Evolutionary conservation across 23 tunicate species (phyloP).

Genomic region (Halocynthia roretzi): DNA sequence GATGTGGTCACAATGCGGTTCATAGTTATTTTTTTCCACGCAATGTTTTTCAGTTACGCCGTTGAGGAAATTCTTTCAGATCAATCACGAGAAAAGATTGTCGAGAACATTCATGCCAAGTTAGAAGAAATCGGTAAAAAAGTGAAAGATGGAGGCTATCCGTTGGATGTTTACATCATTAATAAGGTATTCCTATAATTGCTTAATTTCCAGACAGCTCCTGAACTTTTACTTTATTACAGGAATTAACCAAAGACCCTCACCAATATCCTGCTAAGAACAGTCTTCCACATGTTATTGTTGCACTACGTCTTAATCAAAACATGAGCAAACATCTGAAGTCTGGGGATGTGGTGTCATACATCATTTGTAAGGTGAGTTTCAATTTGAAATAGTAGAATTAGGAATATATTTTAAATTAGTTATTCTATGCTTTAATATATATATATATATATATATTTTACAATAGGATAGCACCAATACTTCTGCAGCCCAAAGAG

Average conservation of each 20-base stretch:
- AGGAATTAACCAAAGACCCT: slow-evolving; percentile 90
- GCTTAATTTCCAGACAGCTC: not conserved
- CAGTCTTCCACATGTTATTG: slow-evolving; percentile 81
- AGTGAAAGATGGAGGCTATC: slow-evolving; percentile 34
- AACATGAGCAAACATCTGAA: slow-evolving; percentile 52
- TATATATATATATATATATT: not conserved
- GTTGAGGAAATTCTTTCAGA: slow-evolving; percentile 81
- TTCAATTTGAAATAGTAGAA: not conserved
- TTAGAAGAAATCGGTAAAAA: slow-evolving; percentile 60
- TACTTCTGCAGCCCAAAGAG: slow-evolving; percentile 78
- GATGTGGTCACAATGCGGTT: too few species aligned
- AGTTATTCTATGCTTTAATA: too few species aligned
- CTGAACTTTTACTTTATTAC: not conserved
- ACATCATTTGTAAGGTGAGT: slow-evolving; percentile 71
- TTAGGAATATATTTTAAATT: not conserved
- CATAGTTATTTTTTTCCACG: not conserved
- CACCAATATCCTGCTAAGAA: slow-evolving; percentile 82
- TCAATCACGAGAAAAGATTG: slow-evolving; percentile 74
- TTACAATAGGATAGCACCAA: slow-evolving; percentile 60
- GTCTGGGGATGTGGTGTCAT: slow-evolving; percentile 84
- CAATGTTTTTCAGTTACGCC: slow-evolving; percentile 49
- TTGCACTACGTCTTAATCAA: slow-evolving; percentile 68
- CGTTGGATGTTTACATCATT: slow-evolving; percentile 36
- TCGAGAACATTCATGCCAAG: slow-evolving; percentile 81
- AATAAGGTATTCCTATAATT: slow-evolving; percentile 38